Base-by-base conservation (phyloP, 2,888 invertebrate genomes). In the Rapana venosa region DNA sequence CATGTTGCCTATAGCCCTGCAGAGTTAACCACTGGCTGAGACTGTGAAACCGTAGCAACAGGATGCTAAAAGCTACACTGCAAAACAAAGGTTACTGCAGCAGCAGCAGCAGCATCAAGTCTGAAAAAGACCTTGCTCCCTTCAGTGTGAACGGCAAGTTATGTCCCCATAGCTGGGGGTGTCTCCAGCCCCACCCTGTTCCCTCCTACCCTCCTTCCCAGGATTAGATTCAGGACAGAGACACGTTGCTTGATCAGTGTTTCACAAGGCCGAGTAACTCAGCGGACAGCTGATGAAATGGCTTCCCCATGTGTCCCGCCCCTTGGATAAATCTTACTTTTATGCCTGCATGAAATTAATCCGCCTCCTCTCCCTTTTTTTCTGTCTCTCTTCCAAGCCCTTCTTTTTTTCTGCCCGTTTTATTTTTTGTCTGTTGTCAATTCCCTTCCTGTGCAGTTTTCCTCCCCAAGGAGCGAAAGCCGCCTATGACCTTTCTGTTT, bases 321-420 rank as follows among this genome's bases (percentile, higher is more conserved):
- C 32, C 1, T 66, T 89, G 66, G 85, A 85, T 85, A 89, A 89
- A 89, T 89, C 89, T 89, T 89, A 89, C 89, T 89, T 89, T 89
- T 89, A 89, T 89, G 89, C 85, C 89, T 85, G 85, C 85, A 89
- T 89, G 47, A 89, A 89, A 89, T 89, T 89, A 89, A 89, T 89
- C 77, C 36, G 83, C 83, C 17, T n/a, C 20, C 86, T 32, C 86
- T 32, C 61, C 88, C 83, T 32, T 20, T 30, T 56, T 61, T 81
- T 74, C 74, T 81, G 88, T 79, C 81, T 58, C 66, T 36, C 79
- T 13, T 17, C 17, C n/a, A 13, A 13, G 15, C 77, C 13, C 77
- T 32, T 81, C 32, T 36, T 83, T 35, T 17, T 36, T 35, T 4
- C 61, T 61, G 20, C 61, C 77, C 30, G 56, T 30, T 56, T 20